Evolutionary conservation across 2,888 invertebrate genomes (phyloP).

Genomic region (Dioctria linearis): DNA sequence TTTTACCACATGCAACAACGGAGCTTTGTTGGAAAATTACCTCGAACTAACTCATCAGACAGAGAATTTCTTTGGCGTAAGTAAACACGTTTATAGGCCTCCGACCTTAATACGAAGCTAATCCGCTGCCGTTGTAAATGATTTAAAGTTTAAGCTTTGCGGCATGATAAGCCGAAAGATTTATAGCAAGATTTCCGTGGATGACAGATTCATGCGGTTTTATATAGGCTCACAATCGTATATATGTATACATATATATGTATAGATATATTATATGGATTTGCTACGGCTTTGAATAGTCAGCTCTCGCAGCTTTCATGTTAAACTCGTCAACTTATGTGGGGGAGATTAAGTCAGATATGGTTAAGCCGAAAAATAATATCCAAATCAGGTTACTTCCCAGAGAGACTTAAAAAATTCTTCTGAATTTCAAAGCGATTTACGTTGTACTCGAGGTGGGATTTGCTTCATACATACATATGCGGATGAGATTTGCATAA

Average conservation of each 20-base stretch:
- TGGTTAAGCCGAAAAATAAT: conserved; percentile 47
- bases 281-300: conserved; percentile 26
- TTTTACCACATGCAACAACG: conserved; percentile 23
- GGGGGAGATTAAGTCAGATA: conserved; percentile 49
- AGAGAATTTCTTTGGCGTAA: conserved; percentile 4
- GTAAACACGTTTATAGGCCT: conserved; percentile 42
- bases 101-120: conserved; percentile 48
- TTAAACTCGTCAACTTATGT: conserved; percentile 45
- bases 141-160: conserved; percentile 51
- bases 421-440: not conserved
- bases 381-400: conserved; percentile 44
- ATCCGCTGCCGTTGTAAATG: conserved; percentile 52
- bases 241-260: not conserved
- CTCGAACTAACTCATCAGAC: not conserved
- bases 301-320: conserved; percentile 34
- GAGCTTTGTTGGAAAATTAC: conserved; percentile 28
- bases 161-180: conserved; percentile 53
- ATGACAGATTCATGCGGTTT: conserved; percentile 51
- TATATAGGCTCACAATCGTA: conserved; percentile 12
- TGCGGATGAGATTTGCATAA: no score
- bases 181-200: conserved; percentile 51
- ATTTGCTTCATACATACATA: no score
- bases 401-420: not conserved
- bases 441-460: not conserved
- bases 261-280: not conserved